phyloP scores from a whole-genome alignment of 92 coral and sea anemone species.

The Porites lobata region DNA sequence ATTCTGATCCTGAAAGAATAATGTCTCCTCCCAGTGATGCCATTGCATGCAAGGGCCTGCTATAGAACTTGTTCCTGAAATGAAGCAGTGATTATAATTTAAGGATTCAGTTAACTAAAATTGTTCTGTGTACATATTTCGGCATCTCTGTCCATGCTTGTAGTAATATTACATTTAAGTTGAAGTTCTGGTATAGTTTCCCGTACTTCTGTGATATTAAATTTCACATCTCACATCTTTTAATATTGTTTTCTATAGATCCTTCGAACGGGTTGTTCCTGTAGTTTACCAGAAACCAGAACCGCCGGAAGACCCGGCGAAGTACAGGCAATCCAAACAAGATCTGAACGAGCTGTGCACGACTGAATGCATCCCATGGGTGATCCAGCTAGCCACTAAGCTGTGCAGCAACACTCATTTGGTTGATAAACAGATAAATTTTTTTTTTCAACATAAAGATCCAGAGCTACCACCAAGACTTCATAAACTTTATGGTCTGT shows the following conservation, averaged over 20 bases:
- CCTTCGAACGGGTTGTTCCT: conserved; percentile 53
- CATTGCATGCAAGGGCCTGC: no score
- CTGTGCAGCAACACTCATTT: conserved; percentile 11
- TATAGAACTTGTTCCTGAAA: no score
- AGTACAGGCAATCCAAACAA: conserved; percentile 46
- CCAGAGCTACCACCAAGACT: conserved; percentile 3
- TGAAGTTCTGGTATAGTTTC: no score
- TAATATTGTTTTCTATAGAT: conserved; percentile 11
- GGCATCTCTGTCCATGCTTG: no score
- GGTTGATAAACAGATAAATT: conserved; percentile 38
- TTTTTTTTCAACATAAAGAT: conserved; percentile 31
- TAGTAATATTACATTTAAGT: no score
- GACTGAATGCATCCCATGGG: conserved; percentile 52
- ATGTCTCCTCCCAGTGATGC: no score
- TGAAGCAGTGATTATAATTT: no score
- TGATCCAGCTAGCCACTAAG: conserved; percentile 33
- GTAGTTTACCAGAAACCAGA: conserved; percentile 45
- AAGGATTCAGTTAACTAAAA: no score
- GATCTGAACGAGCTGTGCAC: not conserved
- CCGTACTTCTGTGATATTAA: no score
- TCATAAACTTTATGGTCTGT: conserved; percentile 54
- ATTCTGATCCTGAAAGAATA: no score
- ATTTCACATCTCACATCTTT: no score
- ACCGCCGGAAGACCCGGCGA: conserved; percentile 38
- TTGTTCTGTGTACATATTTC: no score